Base-by-base conservation (phyloP, 2,113 vertebrate species). In the Lasiurus cinereus region DNA sequence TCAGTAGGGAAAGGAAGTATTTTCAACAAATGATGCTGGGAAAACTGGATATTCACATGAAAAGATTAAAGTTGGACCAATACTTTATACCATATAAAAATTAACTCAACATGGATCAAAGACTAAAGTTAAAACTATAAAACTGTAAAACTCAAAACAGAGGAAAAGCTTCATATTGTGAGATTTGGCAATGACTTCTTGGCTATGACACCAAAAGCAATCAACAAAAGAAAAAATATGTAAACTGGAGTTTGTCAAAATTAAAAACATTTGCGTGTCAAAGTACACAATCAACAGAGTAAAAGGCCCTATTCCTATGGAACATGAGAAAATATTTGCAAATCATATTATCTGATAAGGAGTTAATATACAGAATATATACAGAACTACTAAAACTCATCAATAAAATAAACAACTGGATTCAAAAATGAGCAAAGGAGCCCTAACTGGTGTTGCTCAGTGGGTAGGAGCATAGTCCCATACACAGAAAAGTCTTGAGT, bases 261-360 rank as follows among this genome's bases (percentile, higher is more conserved):
- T 94, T 92, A 88, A 90, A 96, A 97, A 74, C 93, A 96, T 62
- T 82, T 96, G 94, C 46, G 91, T 74, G 84, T 93, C 46, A 88
- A 96, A 95, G 56, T 86, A 80, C 13, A 12, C 50, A 66, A 39
- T 24, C 43, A 31, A 46, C 39, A 11, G 67, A 83, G 43, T 19
- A 82, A 86, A 87, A 76, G 76, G 64, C 31, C 39, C 48, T 6
- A 4, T 46, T 93, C 76, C 76, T 84, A 56, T 2, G 24, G 78
- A 94, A 83, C 2, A 2, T 76, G 77, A 93, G 76, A 50, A 88
- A 83, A 80, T 48, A 64, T 74, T 15, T 90, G 82, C 85, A 54
- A 86, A 73, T 56, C 87, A 33, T 33, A 11, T 13, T 13, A 73
- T 76, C n/a, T 92, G 64, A 70, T 90, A 94, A 72, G 79, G 66